phyloP scores from a whole-genome alignment of 2,113 vertebrate genomes.

The Cacatua alba region DNA sequence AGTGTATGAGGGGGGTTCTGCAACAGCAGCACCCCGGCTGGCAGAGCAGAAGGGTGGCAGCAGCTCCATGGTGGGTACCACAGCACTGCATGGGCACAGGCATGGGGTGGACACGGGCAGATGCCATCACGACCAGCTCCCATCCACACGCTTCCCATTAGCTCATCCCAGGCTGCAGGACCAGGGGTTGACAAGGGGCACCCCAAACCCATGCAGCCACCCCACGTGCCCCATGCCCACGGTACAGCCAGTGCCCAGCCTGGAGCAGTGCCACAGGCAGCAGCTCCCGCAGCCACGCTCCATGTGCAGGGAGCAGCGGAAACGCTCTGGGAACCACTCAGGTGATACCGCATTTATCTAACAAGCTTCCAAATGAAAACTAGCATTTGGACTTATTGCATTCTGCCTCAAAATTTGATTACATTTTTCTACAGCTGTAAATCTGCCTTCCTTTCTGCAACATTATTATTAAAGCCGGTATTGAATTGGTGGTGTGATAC shows the following conservation, averaged over 20 bases:
- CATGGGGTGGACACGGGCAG: rapidly evolving
- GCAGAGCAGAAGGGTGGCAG: neutral
- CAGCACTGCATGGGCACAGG: neutral
- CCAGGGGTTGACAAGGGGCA: rapidly evolving
- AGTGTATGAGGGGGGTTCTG: neutral
- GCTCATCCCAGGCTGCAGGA: neutral
- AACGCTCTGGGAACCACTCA: neutral
- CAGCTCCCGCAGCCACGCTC: neutral
- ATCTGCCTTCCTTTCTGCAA: conserved; percentile 77
- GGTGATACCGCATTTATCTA: conserved; percentile 72
- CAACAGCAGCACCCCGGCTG: rapidly evolving
- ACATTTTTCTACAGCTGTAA: conserved; percentile 79
- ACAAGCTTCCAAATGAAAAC: conserved; percentile 79
- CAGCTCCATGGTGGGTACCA: neutral
- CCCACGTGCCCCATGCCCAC: neutral
- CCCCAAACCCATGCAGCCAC: rapidly evolving
- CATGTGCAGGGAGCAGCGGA: neutral
- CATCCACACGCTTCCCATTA: rapidly evolving
- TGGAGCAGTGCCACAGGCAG: neutral
- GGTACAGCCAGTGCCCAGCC: neutral
- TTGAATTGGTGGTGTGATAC: conserved; percentile 74
- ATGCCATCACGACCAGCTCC: rapidly evolving
- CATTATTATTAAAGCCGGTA: conserved; percentile 78
- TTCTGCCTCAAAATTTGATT: conserved; percentile 81
- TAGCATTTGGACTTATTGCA: conserved; percentile 77